Conservation (phyloP, 2,888 invertebrate genomes). For the Eudasyphora cyanicolor region DNA sequence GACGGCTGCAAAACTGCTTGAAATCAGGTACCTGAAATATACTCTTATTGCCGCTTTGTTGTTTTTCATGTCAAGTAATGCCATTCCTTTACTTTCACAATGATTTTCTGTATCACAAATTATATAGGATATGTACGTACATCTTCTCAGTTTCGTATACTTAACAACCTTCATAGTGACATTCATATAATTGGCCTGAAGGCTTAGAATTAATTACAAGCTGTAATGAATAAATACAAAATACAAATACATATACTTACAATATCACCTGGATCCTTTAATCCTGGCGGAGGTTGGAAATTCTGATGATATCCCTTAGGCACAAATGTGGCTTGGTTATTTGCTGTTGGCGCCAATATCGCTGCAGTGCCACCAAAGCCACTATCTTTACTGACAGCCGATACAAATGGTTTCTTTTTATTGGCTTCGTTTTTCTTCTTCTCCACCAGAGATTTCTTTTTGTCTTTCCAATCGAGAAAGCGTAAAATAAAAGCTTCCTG, state of each 20-base stretch:
- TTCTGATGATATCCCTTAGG: conserved; percentile 58
- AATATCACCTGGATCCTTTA: conserved; percentile 46
- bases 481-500: conserved; percentile 66
- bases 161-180: no score
- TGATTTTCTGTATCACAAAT: no score
- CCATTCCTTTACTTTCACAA: no score
- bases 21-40: no score
- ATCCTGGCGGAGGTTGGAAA: conserved; percentile 64
- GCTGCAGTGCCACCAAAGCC: background rate
- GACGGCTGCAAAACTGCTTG: no score
- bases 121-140: no score
- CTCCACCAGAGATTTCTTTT: conserved; percentile 55
- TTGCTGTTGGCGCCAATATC: background rate
- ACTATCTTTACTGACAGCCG: conserved; percentile 38
- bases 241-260: background rate
- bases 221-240: no score
- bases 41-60: no score
- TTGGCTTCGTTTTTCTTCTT: conserved; percentile 23
- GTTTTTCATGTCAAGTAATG: no score
- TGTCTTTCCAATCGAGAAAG: conserved; percentile 67
- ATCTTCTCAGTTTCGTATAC: no score
- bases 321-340: conserved; percentile 50
- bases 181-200: no score
- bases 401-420: conserved; percentile 66
- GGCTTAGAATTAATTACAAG: no score